These are phyloP conservation scores for Brachyrhaphis roseni DNA, from an alignment of 2,797 vertebrate genomes.

Conservation along the genomic window DNA sequence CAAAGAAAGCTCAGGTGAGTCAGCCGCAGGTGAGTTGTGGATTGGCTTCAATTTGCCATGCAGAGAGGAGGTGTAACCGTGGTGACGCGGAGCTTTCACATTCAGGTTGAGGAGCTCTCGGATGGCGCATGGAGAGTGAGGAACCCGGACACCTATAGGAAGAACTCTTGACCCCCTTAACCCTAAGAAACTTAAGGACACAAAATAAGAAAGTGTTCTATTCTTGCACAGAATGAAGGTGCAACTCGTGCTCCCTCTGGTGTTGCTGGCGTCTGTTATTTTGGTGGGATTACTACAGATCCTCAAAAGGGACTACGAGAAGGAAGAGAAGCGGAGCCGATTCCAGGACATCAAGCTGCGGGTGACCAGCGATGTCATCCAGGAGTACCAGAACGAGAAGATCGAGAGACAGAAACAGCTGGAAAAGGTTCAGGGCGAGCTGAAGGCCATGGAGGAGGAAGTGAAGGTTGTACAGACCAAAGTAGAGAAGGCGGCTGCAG, in stretches of 20 bases:
- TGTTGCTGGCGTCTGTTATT: constrained; percentile 16
- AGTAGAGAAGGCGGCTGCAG: rapidly evolving
- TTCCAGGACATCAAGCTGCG: constrained; percentile 67
- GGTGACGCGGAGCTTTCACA: background rate
- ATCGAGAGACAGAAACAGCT: rapidly evolving
- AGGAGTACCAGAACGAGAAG: constrained; percentile 45
- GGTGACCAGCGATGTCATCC: constrained; percentile 67
- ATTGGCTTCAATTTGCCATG: background rate
- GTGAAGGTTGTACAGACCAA: rapidly evolving
- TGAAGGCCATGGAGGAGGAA: background rate
- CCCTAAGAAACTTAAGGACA: no score
- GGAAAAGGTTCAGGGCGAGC: rapidly evolving
- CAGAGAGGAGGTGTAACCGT: background rate
- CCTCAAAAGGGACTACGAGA: constrained; percentile 16
- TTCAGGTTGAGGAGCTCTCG: background rate
- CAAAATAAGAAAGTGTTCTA: no score
- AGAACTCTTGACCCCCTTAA: background rate
- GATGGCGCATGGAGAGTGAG: background rate
- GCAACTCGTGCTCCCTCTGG: constrained; percentile 3
- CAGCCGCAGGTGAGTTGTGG: constrained; percentile 30
- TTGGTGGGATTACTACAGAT: constrained; percentile 50
- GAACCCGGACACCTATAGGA: constrained; percentile 5
- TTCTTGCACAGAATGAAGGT: constrained; percentile 63
- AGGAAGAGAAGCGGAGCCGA: background rate
- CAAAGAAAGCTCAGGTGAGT: constrained; percentile 1